Evolutionary conservation across 1,140 invertebrate genomes (phyloP).

Genomic region (Aphelenchoides besseyi): DNA sequence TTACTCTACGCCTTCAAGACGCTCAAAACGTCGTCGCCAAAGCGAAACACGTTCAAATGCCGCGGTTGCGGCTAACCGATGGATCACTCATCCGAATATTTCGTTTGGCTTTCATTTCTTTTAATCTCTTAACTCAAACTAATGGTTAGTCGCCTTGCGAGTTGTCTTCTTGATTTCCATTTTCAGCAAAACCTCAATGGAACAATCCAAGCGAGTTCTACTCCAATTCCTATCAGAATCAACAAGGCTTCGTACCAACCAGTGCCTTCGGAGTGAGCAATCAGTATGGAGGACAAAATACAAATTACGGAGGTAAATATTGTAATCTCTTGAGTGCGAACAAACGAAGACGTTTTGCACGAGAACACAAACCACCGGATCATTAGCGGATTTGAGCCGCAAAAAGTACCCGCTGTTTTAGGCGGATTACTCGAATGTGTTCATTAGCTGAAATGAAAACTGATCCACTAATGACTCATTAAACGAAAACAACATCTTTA

Average conservation of each 20-base stretch:
- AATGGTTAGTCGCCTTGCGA: no score
- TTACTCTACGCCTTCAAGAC: no score
- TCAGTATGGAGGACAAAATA: conserved; percentile 8
- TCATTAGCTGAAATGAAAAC: not conserved
- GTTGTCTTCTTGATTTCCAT: no score
- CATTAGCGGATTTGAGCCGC: not conserved
- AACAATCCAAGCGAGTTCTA: conserved; percentile 7
- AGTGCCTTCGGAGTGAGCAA: conserved; percentile 20
- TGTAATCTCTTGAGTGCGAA: not conserved
- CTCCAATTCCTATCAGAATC: conserved; percentile 17
- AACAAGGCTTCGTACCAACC: not conserved
- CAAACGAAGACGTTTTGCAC: not conserved
- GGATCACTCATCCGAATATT: no score
- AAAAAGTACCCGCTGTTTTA: not conserved
- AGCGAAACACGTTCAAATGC: no score
- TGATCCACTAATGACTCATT: not conserved
- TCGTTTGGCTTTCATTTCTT: no score
- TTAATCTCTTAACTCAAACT: no score
- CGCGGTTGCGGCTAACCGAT: no score
- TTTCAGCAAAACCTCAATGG: conserved; percentile 20
- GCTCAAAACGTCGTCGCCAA: no score
- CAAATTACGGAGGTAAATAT: conserved; percentile 1
- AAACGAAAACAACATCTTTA: no score
- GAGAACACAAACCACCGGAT: no score
- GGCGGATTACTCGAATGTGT: not conserved